Evolutionary conservation across 2,888 invertebrate genomes (phyloP), one percentile per base, ranked within the genome.

Genomic region (Ernsta delagoae): DNA sequence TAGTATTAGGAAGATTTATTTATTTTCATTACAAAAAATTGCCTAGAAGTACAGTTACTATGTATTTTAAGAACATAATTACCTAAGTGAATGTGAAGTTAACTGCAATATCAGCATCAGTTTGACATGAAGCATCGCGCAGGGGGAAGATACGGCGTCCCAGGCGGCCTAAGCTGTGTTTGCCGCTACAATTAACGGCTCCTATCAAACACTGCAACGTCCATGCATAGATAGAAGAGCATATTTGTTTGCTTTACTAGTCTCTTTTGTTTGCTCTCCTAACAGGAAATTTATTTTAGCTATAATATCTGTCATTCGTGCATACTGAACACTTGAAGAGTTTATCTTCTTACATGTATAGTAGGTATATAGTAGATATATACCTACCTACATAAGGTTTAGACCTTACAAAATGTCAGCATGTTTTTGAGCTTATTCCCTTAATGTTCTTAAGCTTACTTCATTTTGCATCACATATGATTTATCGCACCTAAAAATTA

Each of bases 211-310:
- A 83, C 84, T 80, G 79, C 86, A 88, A 88, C 82, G 86, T 81
- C 84, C 86, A 43, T 11, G 43, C 43, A 88, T 87, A 87, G 86
- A 88, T 85, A 86, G 81, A 53, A 83, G 83, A 83, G 80, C 80
- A 83, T 75, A 74, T 85, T 77, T 89, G 89, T 92, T 89, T 90
- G 76, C 81, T 71, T 80, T 84, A 83, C 87, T 78, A 82, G 85
- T 89, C 85, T 83, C 79, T 83, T 85, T 83, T 92, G 92, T 93
- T 92, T 91, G 83, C 87, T 80, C 71, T 76, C 73, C 83, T 84
- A 88, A 90, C 92, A 90, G 92, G 92, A 93, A 91, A 93, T 92
- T 92, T 91, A 92, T 92, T 92, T 88, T 83, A 88, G 87, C 87
- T 88, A 89, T 50, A 91, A 90, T 90, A 92, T 89, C 86, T 92